These are phyloP conservation scores for Slavum lentiscoides DNA, from an alignment of 2,888 invertebrate species.

Conservation along the genomic window DNA sequence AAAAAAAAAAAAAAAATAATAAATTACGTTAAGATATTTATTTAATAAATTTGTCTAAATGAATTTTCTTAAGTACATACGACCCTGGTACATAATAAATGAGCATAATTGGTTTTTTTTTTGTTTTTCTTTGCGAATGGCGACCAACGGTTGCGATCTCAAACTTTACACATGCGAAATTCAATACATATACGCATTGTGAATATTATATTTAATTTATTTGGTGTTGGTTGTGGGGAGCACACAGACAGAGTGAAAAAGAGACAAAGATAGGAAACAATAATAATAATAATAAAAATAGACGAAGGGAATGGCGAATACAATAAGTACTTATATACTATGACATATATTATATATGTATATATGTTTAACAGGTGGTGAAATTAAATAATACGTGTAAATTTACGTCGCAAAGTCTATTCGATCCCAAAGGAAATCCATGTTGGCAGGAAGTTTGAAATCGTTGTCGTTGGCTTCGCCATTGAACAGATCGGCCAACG, in stretches of 20 bases:
- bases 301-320: slow-evolving; percentile 44
- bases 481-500: slow-evolving; percentile 64
- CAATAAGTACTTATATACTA: not conserved
- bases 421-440: slow-evolving; percentile 69
- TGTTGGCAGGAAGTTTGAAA: slow-evolving; percentile 64
- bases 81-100: slow-evolving; percentile 46
- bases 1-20: slow-evolving; percentile 14
- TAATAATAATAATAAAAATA: slow-evolving; percentile 7
- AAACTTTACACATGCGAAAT: not conserved
- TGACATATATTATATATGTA: no score
- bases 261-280: not conserved
- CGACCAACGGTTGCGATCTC: not conserved
- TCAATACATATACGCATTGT: not conserved
- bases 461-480: slow-evolving; percentile 67
- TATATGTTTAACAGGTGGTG: not conserved
- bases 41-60: slow-evolving; percentile 33
- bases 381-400: not conserved
- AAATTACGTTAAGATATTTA: not conserved
- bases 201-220: not conserved
- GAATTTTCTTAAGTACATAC: slow-evolving; percentile 43
- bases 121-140: not conserved
- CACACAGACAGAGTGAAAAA: not conserved
- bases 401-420: slow-evolving; percentile 72
- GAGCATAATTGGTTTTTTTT: slow-evolving; percentile 16
- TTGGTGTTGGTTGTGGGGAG: not conserved